Evolutionary conservation across 2,888 invertebrate genomes (phyloP).

Genomic region (Heteromurus nitidus): DNA sequence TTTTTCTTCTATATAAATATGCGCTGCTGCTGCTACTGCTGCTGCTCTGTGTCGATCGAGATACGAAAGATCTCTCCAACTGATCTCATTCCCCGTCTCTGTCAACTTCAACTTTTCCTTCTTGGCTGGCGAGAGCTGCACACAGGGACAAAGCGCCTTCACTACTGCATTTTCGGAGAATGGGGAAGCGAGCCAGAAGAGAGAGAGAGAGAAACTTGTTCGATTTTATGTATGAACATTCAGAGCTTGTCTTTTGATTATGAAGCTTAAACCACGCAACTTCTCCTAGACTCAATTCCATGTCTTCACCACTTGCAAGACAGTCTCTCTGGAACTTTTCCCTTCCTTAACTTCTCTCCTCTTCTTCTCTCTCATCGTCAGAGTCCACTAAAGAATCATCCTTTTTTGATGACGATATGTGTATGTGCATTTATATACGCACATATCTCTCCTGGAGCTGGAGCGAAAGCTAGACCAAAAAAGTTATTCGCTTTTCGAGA

Average conservation of each 20-base stretch:
- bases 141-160: not conserved
- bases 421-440: constrained; percentile 20
- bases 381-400: constrained; percentile 21
- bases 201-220: too few species aligned
- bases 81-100: constrained; percentile 43
- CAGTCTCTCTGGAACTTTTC: constrained; percentile 19
- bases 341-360: not conserved
- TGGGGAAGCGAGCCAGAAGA: too few species aligned
- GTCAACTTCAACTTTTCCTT: constrained; percentile 26
- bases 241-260: too few species aligned
- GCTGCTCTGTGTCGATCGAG: constrained; percentile 29
- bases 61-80: constrained; percentile 20
- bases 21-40: too few species aligned
- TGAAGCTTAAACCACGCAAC: too few species aligned
- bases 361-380: not conserved
- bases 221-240: too few species aligned
- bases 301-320: too few species aligned
- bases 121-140: not conserved
- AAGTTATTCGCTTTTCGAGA: not conserved
- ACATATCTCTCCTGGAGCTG: too few species aligned
- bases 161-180: too few species aligned
- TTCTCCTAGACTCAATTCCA: too few species aligned
- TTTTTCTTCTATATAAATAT: too few species aligned
- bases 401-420: not conserved
- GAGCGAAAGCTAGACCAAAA: too few species aligned